Percentiles rank a stretch among this genome's conserved stretches.
These are phyloP conservation scores for Lithobates pipiens DNA, from an alignment of 2,797 vertebrate species.

Conservation along the genomic window DNA sequence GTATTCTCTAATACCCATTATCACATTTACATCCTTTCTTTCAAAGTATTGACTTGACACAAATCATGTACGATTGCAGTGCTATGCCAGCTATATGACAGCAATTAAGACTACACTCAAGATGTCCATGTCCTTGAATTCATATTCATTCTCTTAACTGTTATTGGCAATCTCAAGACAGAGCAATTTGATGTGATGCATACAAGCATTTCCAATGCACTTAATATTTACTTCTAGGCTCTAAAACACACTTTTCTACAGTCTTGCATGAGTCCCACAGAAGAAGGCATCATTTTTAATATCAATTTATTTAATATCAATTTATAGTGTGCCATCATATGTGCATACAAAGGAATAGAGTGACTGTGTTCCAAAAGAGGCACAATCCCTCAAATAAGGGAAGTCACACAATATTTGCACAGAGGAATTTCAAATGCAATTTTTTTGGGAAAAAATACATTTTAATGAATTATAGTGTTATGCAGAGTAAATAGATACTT, in stretches of 20 bases:
- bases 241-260: not conserved
- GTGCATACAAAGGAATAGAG: too few species aligned
- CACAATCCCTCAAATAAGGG: too few species aligned
- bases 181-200: not conserved
- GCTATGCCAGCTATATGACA: conserved; percentile 4
- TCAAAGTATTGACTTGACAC: not conserved
- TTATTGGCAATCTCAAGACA: not conserved
- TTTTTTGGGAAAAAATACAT: too few species aligned
- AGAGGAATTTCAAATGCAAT: too few species aligned
- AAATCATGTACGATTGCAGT: not conserved
- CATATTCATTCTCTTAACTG: conserved; percentile 1
- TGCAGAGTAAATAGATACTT: too few species aligned
- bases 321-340: not conserved
- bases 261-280: not conserved
- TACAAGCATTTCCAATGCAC: not conserved
- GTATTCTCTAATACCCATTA: not conserved
- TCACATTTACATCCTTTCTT: conserved; percentile 7
- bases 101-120: not conserved
- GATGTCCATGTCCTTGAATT: not conserved
- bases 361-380: too few species aligned
- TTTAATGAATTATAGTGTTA: too few species aligned
- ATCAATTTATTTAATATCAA: not conserved
- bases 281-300: not conserved
- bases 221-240: not conserved
- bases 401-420: too few species aligned